These are phyloP conservation scores for Drosophila albomicans DNA, from an alignment of 1,140 invertebrate species.

Conservation along the genomic window DNA sequence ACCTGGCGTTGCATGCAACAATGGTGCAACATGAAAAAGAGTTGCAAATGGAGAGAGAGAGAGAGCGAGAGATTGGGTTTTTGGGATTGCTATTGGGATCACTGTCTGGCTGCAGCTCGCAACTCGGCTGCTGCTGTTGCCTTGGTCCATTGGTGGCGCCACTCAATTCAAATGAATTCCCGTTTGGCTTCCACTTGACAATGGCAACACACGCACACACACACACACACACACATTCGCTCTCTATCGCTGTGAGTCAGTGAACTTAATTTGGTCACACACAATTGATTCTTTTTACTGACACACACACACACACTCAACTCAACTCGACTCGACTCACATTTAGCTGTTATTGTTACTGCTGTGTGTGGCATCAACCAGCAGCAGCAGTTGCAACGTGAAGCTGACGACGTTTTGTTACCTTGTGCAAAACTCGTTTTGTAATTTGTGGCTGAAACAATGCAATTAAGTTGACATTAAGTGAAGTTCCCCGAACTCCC, in stretches of 20 bases:
- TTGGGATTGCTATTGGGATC: conserved; percentile 17
- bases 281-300: conserved; percentile 80
- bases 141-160: conserved; percentile 52
- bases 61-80: neutral
- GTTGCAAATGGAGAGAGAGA: neutral
- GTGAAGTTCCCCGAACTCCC: conserved; percentile 61
- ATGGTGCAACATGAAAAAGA: conserved; percentile 11
- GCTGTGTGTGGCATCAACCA: neutral
- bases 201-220: conserved; percentile 50
- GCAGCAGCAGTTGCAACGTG: conserved; percentile 15
- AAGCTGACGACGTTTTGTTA: conserved; percentile 69
- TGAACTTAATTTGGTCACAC: conserved; percentile 82
- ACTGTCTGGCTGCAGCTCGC: conserved; percentile 17
- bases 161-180: conserved; percentile 79
- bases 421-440: conserved; percentile 78
- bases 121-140: conserved; percentile 25
- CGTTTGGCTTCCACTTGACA: conserved; percentile 78
- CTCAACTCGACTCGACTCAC: neutral
- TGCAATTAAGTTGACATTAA: conserved; percentile 82
- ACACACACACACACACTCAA: conserved; percentile 41
- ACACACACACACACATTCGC: conserved; percentile 1
- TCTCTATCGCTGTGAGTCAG: conserved; percentile 53
- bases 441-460: conserved; percentile 82
- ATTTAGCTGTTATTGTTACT: conserved; percentile 57
- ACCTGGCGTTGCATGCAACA: conserved; percentile 32